A percentile compares a stretch with the other conserved stretches of the same genome.
Conservation (phyloP, 2,888 invertebrate genomes). For the Atethmia centrago region DNA sequence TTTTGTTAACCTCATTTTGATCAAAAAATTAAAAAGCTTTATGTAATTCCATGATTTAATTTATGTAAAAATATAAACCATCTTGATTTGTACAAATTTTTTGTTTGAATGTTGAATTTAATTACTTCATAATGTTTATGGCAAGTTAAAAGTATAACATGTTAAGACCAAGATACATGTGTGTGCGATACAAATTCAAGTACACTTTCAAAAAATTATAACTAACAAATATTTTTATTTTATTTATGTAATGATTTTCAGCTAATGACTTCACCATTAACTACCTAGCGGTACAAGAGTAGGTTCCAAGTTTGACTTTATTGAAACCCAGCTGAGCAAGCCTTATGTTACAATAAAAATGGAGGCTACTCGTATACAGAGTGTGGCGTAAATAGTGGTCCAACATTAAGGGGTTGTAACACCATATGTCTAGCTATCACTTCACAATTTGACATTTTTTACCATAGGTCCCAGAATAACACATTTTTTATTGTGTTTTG, state of each 20-base stretch:
- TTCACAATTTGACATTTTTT: no score
- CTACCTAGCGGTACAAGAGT: not conserved
- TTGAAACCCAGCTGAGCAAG: not conserved
- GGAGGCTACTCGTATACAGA: not conserved
- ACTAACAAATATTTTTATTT: not conserved
- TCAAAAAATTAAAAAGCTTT: conserved; percentile 66
- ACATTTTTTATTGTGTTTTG: no score
- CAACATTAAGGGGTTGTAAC: no score
- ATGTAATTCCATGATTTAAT: conserved; percentile 55
- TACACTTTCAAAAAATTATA: not conserved
- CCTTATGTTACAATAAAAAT: not conserved
- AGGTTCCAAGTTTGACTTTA: not conserved
- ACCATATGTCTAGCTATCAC: no score
- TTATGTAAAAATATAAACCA: conserved; percentile 70
- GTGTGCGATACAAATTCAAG: not conserved
- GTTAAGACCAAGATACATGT: conserved; percentile 3
- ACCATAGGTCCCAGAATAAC: no score
- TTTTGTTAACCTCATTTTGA: conserved; percentile 81
- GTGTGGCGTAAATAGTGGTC: no score
- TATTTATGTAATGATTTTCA: not conserved
- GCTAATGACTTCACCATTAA: not conserved
- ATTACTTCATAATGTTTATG: conserved; percentile 2
- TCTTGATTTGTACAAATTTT: conserved; percentile 73
- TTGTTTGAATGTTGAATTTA: conserved; percentile 43
- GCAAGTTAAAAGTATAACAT: conserved; percentile 7